Base-by-base conservation (phyloP, 2,888 invertebrate species). In the Calliphora vomitoria region DNA sequence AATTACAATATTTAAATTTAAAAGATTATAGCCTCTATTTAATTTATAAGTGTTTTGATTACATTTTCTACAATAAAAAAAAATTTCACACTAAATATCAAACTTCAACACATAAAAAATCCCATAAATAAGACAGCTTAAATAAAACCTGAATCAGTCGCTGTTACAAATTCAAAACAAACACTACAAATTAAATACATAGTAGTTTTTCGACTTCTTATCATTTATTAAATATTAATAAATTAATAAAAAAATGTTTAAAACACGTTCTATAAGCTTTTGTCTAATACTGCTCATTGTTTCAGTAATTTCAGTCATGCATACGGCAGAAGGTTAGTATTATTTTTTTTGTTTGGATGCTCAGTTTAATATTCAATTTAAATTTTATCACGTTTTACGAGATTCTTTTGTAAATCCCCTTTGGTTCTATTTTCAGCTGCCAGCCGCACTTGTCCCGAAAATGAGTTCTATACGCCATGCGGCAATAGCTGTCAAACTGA, bases 401-500 rank as follows among this genome's bases (percentile, higher is more conserved):
- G 0, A 20, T 20, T 44, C 8, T 41, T 66, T n/a, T 62, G 35
- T 62, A 35, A 44, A 66, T 44, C 20, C 11, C 41, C 44, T 66
- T 10, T 38, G 35, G 2, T 15, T 15, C 0, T 35, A 4, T 20
- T 55, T 38, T 13, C 18, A 72, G 53, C 71, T 18, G 64, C n/a
- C 11, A 20, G 35, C 44, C 8, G 20, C 0, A 20, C 10, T 18
- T 93, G 93, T 55, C 89, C 90, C 0, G 6, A 64, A 0, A 90
- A 93, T 87, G 93, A 93, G 86, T 78, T 85, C 1, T 93, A 89
- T 68, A 71, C 83, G 6, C 0, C 84, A 0, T 93, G 93, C 44
- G 93, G 93, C 1, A 86, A 90, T 55, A 88, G 87, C 47, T 93
- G 93, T 74, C 92, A 93, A 87, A 92, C 91, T 8, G 89, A 89